Evolutionary conservation across 2,888 invertebrate species (phyloP).

Genomic region (Limnephilus rhombicus): DNA sequence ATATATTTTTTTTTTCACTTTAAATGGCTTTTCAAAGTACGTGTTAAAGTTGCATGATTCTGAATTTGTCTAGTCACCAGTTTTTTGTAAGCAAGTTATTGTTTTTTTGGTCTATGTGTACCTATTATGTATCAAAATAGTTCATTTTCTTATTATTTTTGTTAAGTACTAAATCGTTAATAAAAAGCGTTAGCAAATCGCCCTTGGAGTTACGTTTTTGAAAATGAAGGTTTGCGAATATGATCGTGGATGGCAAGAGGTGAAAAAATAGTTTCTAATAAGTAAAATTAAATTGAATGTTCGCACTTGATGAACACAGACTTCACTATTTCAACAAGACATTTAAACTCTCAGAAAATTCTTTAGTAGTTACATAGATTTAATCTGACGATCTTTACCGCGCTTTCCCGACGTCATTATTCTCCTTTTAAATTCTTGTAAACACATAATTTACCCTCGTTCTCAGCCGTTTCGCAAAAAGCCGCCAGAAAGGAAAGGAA

Average conservation of each 20-base stretch:
- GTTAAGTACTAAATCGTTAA: no score
- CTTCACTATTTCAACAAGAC: not conserved
- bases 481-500: not conserved
- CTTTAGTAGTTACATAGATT: not conserved
- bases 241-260: not conserved
- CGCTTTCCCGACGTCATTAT: not conserved
- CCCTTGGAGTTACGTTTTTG: not conserved
- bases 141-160: no score
- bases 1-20: no score
- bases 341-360: not conserved
- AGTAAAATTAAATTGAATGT: not conserved
- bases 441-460: not conserved
- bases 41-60: no score
- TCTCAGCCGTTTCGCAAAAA: not conserved
- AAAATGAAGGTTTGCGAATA: not conserved
- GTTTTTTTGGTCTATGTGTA: no score
- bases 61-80: no score
- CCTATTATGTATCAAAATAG: no score
- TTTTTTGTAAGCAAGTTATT: no score
- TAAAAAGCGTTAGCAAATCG: not conserved
- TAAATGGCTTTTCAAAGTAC: no score
- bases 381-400: not conserved
- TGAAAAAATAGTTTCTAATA: not conserved
- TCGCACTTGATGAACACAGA: not conserved
- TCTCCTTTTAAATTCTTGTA: constrained; percentile 7